These are phyloP conservation scores for Phyllostomus hastatus DNA, from an alignment of 2,113 vertebrate species.

Conservation along the genomic window DNA sequence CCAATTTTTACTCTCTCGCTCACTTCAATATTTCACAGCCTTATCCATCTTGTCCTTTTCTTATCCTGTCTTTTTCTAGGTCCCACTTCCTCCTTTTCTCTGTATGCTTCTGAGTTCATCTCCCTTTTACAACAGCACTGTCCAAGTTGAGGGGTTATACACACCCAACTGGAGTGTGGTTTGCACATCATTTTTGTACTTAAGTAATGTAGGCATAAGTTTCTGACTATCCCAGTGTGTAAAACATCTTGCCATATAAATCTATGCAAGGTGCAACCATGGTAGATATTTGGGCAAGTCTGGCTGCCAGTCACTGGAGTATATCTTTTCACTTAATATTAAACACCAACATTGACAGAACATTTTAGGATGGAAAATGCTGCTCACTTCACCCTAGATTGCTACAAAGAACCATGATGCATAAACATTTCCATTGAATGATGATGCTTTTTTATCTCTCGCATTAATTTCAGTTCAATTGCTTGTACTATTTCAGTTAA, in stretches of 20 bases:
- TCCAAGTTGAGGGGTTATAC: neutral
- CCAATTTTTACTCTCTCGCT: neutral
- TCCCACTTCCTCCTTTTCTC: neutral
- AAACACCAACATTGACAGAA: neutral
- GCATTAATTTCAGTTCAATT: conserved; percentile 14
- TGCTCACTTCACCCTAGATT: neutral
- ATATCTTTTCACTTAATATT: neutral
- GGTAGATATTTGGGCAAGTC: neutral
- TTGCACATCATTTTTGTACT: neutral
- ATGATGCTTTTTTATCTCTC: neutral
- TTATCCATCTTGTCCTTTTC: neutral
- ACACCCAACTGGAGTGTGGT: neutral
- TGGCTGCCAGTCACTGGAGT: neutral
- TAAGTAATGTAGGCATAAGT: neutral
- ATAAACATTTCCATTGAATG: neutral
- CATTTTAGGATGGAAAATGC: neutral
- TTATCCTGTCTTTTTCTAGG: neutral
- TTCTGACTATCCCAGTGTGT: neutral
- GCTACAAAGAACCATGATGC: neutral
- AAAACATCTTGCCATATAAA: neutral
- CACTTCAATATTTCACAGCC: neutral
- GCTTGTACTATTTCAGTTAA: neutral
- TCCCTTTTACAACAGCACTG: neutral
- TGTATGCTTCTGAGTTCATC: neutral
- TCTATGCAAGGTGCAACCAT: neutral